Evolutionary conservation across 2,797 vertebrate species (phyloP).

Genomic region (Ambastaia sidthimunki): DNA sequence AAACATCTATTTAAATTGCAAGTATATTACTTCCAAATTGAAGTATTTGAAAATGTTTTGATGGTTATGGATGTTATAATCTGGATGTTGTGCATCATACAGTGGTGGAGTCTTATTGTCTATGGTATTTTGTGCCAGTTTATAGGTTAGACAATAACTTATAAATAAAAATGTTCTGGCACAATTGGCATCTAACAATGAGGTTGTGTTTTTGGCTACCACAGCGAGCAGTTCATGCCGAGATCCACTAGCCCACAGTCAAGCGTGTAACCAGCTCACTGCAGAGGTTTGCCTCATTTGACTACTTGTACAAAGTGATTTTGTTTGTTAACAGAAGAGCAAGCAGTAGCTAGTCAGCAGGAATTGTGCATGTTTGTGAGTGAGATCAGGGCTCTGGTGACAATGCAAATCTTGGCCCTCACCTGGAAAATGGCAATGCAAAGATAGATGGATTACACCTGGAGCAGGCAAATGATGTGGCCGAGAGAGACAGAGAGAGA

Average conservation of each 20-base stretch:
- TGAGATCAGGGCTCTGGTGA: conserved; percentile 62
- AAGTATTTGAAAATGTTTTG: neutral
- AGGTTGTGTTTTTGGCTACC: neutral
- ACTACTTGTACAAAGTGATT: conserved; percentile 77
- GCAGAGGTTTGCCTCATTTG: conserved; percentile 80
- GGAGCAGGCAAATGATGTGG: conserved; percentile 77
- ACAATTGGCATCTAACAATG: neutral
- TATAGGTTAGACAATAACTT: neutral
- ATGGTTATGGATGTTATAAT: neutral
- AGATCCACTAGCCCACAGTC: conserved; percentile 82
- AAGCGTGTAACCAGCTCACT: conserved; percentile 80
- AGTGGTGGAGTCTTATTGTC: neutral
- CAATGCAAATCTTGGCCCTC: conserved; percentile 82
- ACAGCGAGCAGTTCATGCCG: conserved; percentile 62
- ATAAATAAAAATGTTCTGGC: neutral
- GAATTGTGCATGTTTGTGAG: conserved; percentile 59
- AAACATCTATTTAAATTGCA: neutral
- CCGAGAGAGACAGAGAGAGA: conserved; percentile 51
- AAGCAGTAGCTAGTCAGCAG: conserved; percentile 58
- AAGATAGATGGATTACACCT: conserved; percentile 76
- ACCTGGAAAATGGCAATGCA: conserved; percentile 83
- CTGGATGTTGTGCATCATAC: too few relatives aligned
- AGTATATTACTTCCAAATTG: neutral
- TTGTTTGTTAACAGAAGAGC: conserved; percentile 74
- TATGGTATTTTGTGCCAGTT: neutral